Conservation (phyloP, 2,888 invertebrate species). For the Cylindroiulus punctatus region DNA sequence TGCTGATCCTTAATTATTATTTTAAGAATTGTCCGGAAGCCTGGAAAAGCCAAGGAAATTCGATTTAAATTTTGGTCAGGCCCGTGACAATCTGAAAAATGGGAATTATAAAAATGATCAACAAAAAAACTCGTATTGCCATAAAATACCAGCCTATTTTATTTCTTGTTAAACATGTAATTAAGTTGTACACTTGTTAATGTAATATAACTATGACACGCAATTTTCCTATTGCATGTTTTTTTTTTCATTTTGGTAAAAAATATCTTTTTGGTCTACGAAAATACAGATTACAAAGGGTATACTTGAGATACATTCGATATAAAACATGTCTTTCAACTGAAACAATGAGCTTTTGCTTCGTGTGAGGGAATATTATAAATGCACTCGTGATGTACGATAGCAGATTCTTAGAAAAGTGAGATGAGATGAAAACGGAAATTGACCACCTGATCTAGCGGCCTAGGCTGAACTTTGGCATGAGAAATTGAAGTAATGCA, state of each 20-base stretch:
- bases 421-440: background rate
- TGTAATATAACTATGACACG: conserved; percentile 5
- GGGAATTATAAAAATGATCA: background rate
- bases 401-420: background rate
- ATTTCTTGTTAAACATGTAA: conserved; percentile 10
- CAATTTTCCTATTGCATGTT: background rate
- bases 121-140: background rate
- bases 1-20: too few species aligned
- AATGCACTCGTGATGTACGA: background rate
- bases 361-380: background rate
- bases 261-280: conserved; percentile 39
- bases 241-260: conserved; percentile 6
- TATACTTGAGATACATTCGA: conserved; percentile 24
- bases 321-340: conserved; percentile 37
- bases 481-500: background rate
- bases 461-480: conserved; percentile 27
- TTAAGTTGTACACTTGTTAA: background rate
- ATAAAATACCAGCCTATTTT: conserved; percentile 43
- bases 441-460: background rate
- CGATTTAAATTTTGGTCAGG: too few species aligned
- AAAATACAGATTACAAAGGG: conserved; percentile 26
- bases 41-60: too few species aligned
- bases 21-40: too few species aligned
- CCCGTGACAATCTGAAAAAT: background rate
- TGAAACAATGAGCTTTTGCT: conserved; percentile 8